Evolutionary conservation across 2,113 vertebrate species (phyloP).

Genomic region (Edolisoma coerulescens): DNA sequence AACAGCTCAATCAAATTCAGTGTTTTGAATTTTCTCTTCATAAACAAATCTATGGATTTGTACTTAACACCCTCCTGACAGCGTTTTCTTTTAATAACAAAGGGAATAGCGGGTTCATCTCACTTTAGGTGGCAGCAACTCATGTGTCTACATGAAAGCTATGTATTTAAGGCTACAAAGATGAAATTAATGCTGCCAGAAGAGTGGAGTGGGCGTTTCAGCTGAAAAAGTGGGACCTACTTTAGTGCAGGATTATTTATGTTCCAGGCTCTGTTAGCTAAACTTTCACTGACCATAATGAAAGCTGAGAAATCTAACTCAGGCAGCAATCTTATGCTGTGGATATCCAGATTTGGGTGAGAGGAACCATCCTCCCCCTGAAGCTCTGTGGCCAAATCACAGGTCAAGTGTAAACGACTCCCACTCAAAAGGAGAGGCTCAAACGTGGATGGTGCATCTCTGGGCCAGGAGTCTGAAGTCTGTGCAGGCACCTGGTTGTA

Average conservation of each 20-base stretch:
- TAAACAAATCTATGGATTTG: neutral
- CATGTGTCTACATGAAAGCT: neutral
- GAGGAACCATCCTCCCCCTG: neutral
- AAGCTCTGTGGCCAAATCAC: neutral
- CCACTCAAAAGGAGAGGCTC: neutral
- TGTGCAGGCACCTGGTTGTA: neutral
- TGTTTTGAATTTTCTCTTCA: neutral
- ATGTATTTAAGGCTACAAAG: neutral
- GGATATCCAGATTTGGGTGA: neutral
- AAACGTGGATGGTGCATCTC: neutral
- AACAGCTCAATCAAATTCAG: neutral
- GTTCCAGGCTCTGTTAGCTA: neutral
- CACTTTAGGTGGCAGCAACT: neutral
- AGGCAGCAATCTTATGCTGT: neutral
- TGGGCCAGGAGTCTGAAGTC: neutral
- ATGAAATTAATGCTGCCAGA: neutral
- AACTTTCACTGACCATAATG: neutral
- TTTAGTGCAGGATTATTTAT: neutral
- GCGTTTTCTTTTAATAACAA: neutral
- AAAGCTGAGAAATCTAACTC: neutral
- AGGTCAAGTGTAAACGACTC: neutral
- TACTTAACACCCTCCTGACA: neutral
- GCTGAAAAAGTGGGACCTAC: neutral
- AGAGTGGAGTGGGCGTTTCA: neutral
- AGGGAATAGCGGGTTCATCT: neutral